Base-by-base conservation (phyloP, 2,888 invertebrate species). In the Sphinx pinastri region DNA sequence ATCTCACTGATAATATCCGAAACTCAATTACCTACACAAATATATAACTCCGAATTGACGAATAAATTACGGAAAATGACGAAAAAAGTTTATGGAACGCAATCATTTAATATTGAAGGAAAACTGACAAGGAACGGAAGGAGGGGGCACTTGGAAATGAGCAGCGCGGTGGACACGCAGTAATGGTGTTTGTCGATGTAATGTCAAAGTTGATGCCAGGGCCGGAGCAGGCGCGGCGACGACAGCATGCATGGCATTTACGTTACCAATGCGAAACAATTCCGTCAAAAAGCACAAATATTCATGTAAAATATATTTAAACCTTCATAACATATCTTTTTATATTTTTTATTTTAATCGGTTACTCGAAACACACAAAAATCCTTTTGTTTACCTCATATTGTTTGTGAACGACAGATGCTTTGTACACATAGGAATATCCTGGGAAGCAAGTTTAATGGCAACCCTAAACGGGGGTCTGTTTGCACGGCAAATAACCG, bases 11-110 rank as follows among this genome's bases (percentile, higher is more conserved):
- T 19, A 55, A 19, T 55, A 19, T 55, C 19, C 55, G 19, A 55
- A 55, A 55, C 19, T 55, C 55, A 55, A 55, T 55, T 55, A n/a
- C n/a, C n/a, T n/a, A 55, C 55, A 55, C 54, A 55, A 55, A 19
- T 11, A 55, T 55, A 55, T 19, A 19, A 55, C 55, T 55, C 55
- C 55, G 11, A 55, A 55, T 55, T 19, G 55, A 16, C 55, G 55
- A 19, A 55, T 19, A 55, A 19, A 55, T 55, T 55, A 11, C 19
- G 19, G 16, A 19, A 55, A 19, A 55, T 11, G 55, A 55, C 11
- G 19, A 55, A 55, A 38, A 55, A 55, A 55, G 55, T 55, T 55
- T 55, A 55, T 55, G 19, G 19, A 4, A 19, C 54, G 54, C 55
- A 47, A 47, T 49, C 13, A 47, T 19, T 63, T 63, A 63, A 63